A percentile compares a stretch with the other conserved stretches of the same genome.
phyloP scores from a whole-genome alignment of 2,113 vertebrate species.

The Meles meles region DNA sequence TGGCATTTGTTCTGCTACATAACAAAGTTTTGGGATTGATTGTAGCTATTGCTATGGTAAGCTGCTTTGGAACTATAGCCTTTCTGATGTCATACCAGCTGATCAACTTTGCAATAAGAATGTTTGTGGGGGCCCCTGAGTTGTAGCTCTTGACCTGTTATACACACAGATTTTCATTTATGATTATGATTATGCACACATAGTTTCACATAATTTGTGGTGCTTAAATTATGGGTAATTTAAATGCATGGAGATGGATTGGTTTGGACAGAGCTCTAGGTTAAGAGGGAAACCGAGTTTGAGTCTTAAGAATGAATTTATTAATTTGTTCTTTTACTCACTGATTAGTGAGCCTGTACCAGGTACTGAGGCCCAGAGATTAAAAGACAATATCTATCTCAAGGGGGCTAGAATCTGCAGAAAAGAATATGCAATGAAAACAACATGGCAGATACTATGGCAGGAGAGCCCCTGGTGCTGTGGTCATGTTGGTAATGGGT shows the following conservation, averaged over 20 bases:
- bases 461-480: background rate
- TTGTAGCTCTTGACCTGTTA: background rate
- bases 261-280: background rate
- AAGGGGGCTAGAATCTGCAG: background rate
- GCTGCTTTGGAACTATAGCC: background rate
- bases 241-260: background rate
- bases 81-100: background rate
- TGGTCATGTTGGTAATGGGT: background rate
- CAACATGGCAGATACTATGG: background rate
- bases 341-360: background rate
- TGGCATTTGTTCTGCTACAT: background rate
- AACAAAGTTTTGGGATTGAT: background rate
- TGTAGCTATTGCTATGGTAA: background rate
- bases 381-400: background rate
- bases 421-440: background rate
- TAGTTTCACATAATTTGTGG: background rate
- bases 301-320: background rate
- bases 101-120: conserved; percentile 3
- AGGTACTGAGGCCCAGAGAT: background rate
- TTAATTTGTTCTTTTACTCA: background rate
- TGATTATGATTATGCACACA: background rate
- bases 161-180: too few relatives aligned
- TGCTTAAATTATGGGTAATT: background rate
- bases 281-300: background rate
- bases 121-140: background rate